Percentiles rank a stretch among this genome's conserved stretches.
These are phyloP conservation scores for Struthidea cinerea DNA, from an alignment of 2,113 vertebrate genomes.

Conservation along the genomic window DNA sequence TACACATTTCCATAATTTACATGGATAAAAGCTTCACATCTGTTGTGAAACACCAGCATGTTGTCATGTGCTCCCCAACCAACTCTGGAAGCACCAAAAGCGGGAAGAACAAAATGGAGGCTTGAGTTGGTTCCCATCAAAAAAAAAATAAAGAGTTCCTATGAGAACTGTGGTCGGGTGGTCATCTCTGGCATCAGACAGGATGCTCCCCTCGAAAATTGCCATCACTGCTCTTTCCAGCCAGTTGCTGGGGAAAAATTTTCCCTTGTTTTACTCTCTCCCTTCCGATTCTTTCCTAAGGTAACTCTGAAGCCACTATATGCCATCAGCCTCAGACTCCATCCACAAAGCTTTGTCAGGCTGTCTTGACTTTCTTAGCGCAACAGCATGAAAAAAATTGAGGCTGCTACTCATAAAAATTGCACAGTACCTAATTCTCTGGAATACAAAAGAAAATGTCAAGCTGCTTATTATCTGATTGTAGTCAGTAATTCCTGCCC, in stretches of 20 bases:
- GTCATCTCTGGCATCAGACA: background rate
- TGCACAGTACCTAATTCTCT: background rate
- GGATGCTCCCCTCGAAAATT: background rate
- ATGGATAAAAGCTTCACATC: background rate
- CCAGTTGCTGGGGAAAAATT: background rate
- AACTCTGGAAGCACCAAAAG: background rate
- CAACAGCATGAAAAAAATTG: background rate
- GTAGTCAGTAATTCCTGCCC: background rate
- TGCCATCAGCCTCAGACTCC: background rate
- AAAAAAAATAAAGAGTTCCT: background rate
- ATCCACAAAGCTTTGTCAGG: background rate
- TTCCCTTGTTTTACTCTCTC: background rate
- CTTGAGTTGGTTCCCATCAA: background rate
- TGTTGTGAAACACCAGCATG: background rate
- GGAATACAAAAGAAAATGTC: background rate
- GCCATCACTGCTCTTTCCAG: background rate
- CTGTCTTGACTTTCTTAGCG: background rate
- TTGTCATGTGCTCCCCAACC: background rate
- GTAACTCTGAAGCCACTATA: background rate
- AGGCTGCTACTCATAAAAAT: background rate
- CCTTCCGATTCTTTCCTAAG: background rate
- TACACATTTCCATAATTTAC: background rate
- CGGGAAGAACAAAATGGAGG: background rate
- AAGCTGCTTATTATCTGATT: background rate
- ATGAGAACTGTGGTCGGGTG: accelerated